Conservation (phyloP, 2,888 invertebrate species). For the Vandiemenella viatica region DNA sequence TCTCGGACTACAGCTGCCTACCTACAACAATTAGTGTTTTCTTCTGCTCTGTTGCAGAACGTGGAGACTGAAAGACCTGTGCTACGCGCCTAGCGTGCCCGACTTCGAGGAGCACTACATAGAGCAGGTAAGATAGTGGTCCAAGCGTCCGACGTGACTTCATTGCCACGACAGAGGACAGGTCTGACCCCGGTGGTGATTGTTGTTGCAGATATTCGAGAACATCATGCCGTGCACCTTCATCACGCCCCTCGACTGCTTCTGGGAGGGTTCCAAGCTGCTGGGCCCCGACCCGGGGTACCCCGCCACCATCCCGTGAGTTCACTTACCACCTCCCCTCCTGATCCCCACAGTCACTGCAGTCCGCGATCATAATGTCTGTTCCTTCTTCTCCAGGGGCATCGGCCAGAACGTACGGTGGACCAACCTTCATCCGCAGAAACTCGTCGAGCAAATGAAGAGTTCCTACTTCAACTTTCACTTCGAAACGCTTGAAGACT, state of each 20-base stretch:
- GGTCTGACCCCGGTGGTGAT: no score
- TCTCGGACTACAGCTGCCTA: no score
- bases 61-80: constrained; percentile 91
- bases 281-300: constrained; percentile 85
- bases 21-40: no score
- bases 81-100: constrained; percentile 86
- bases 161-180: no score
- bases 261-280: constrained; percentile 97
- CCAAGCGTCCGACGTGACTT: no score
- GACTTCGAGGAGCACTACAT: constrained; percentile 70
- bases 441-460: constrained; percentile 62
- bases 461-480: constrained; percentile 43
- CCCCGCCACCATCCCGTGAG: constrained; percentile 76
- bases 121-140: constrained; percentile 50
- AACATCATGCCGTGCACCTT: constrained; percentile 92
- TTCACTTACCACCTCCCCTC: no score
- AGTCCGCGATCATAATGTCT: no score
- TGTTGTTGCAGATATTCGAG: constrained; percentile 67
- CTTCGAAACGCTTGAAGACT: constrained; percentile 71
- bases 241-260: constrained; percentile 95
- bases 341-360: no score
- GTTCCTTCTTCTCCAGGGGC: constrained; percentile 29
- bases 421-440: constrained; percentile 80
- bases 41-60: constrained; percentile 39
- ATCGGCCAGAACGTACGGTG: constrained; percentile 49